Conservation (phyloP, 2,797 vertebrate species). For the Acanthopagrus latus region DNA sequence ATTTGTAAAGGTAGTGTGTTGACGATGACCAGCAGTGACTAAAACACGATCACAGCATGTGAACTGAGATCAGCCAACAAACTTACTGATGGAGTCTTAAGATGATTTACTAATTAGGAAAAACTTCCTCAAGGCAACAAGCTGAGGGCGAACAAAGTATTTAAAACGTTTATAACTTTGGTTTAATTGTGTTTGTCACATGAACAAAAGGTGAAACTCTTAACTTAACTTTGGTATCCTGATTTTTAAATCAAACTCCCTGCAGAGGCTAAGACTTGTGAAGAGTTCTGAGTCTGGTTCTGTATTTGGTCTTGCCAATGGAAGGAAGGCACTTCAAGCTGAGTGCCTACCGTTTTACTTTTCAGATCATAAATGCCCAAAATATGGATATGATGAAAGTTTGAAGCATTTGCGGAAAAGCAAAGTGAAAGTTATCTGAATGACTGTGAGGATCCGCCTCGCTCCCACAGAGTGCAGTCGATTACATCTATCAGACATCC, state of each 20-base stretch:
- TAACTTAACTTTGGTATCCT: neutral
- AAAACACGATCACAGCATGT: neutral
- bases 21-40: neutral
- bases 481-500: constrained; percentile 27
- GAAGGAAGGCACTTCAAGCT: neutral
- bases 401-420: constrained; percentile 28
- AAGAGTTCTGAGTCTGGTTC: neutral
- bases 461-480: constrained; percentile 6
- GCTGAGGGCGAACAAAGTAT: neutral
- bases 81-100: neutral
- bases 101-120: neutral
- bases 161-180: neutral
- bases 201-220: neutral
- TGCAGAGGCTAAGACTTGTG: neutral
- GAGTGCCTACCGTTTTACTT: constrained; percentile 3
- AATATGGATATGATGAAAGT: constrained; percentile 28
- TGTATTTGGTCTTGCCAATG: neutral
- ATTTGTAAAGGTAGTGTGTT: neutral
- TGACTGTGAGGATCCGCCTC: constrained; percentile 7
- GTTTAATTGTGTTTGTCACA: constrained; percentile 2
- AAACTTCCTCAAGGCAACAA: neutral
- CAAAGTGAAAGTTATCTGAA: constrained; percentile 28
- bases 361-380: neutral
- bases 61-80: neutral
- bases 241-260: neutral